Percentiles rank a stretch among this genome's conserved stretches.
Evolutionary conservation across 1,140 invertebrate genomes (phyloP).

Genomic region (Probaryconus sp.): DNA sequence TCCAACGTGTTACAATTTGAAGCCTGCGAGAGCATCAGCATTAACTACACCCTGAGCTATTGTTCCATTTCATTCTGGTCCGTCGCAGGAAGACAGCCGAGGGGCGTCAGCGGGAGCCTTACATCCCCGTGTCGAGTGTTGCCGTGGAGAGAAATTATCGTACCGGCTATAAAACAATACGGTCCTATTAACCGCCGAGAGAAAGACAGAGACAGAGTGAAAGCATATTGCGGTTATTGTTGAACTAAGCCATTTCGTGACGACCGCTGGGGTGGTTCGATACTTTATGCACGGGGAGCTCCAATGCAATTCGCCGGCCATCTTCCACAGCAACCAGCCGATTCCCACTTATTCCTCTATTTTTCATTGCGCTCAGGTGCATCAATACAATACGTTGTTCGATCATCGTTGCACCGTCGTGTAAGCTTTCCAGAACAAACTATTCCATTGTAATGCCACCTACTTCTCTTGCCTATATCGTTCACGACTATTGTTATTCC

Average conservation of each 20-base stretch:
- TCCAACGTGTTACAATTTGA: conserved; percentile 63
- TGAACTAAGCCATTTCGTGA: conserved; percentile 54
- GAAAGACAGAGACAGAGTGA: conserved; percentile 49
- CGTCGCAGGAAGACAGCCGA: conserved; percentile 27
- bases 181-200: conserved; percentile 45
- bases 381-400: conserved; percentile 45
- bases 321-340: conserved; percentile 6
- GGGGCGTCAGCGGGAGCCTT: conserved; percentile 51
- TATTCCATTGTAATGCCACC: conserved; percentile 50
- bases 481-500: conserved; percentile 45
- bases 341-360: conserved; percentile 37
- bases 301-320: conserved; percentile 22
- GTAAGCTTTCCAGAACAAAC: conserved; percentile 53
- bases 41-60: conserved; percentile 73
- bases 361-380: conserved; percentile 48
- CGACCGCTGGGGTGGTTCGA: conserved; percentile 51
- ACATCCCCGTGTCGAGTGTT: conserved; percentile 52
- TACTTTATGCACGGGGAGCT: conserved; percentile 29
- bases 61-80: conserved; percentile 69
- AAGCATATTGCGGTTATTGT: conserved; percentile 71
- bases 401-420: conserved; percentile 33
- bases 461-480: conserved; percentile 20
- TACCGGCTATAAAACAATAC: conserved; percentile 74
- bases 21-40: conserved; percentile 60
- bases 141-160: conserved; percentile 66